Percentiles rank a stretch among this genome's conserved stretches.
Evolutionary conservation across 1,140 invertebrate species (phyloP).

Genomic region (Tetramorium alpestre): DNA sequence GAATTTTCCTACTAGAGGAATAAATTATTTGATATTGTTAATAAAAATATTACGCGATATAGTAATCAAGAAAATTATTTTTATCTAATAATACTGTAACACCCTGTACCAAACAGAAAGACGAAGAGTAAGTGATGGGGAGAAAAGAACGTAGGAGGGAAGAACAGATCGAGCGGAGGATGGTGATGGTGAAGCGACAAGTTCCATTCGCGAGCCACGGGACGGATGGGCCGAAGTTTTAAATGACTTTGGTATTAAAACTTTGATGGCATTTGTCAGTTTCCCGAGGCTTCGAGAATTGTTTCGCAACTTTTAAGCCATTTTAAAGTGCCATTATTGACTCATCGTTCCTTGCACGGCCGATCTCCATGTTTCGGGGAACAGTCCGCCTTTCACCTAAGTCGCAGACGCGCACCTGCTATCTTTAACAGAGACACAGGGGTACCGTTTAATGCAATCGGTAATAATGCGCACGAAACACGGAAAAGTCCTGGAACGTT

Average conservation of each 20-base stretch:
- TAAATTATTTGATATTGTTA: not conserved
- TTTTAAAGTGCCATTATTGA: constrained; percentile 76
- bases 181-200: constrained; percentile 69
- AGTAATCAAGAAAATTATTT: not conserved
- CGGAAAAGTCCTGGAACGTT: constrained; percentile 1
- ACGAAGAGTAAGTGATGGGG: constrained; percentile 6
- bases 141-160: not conserved
- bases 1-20: not conserved
- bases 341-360: constrained; percentile 63
- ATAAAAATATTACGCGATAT: not conserved
- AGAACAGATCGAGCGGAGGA: constrained; percentile 37
- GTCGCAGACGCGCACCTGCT: constrained; percentile 20
- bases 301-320: constrained; percentile 79
- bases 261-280: constrained; percentile 82
- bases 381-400: not conserved
- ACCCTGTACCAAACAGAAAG: constrained; percentile 5
- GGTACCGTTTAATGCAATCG: not conserved
- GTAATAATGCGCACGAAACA: not conserved
- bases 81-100: constrained; percentile 7
- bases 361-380: not conserved
- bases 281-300: constrained; percentile 76
- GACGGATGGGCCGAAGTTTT: constrained; percentile 78
- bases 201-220: constrained; percentile 72
- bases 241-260: constrained; percentile 82
- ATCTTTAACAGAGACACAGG: not conserved